Conservation (phyloP, 2,113 vertebrate genomes). For the Syngnathus typhle region DNA sequence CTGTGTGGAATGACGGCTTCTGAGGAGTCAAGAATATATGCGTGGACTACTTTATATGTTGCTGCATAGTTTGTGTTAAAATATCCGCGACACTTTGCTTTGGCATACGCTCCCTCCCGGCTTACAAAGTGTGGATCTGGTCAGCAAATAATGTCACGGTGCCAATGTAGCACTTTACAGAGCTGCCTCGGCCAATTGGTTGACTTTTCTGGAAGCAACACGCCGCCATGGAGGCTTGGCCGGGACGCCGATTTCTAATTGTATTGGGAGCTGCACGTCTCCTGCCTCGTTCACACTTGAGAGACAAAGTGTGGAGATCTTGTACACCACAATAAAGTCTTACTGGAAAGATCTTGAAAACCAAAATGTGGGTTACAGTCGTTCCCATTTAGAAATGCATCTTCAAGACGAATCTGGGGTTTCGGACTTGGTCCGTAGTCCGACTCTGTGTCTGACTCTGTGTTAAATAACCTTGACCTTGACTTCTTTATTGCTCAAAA, state of each 20-base stretch:
- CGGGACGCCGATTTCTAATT: not conserved
- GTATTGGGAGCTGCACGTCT: slow-evolving; percentile 1
- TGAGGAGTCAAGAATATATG: not conserved
- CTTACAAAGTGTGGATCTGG: not conserved
- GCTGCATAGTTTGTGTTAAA: not conserved
- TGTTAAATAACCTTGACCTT: too few species aligned
- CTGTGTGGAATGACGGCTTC: too few species aligned
- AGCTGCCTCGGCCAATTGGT: not conserved
- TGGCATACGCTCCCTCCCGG: not conserved
- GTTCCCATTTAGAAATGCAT: not conserved
- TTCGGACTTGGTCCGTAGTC: too few species aligned
- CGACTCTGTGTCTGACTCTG: too few species aligned
- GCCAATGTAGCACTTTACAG: not conserved
- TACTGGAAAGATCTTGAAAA: not conserved
- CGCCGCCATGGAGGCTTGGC: not conserved
- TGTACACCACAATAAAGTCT: not conserved
- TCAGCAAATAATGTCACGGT: not conserved
- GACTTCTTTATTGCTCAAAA: too few species aligned
- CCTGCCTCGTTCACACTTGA: not conserved
- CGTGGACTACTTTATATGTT: too few species aligned
- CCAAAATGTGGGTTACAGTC: not conserved
- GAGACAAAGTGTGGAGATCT: not conserved
- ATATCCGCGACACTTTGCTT: not conserved
- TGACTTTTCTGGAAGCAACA: not conserved
- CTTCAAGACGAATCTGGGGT: not conserved